Conservation (phyloP, 2,888 invertebrate species). For the Coleophora flavipennella region DNA sequence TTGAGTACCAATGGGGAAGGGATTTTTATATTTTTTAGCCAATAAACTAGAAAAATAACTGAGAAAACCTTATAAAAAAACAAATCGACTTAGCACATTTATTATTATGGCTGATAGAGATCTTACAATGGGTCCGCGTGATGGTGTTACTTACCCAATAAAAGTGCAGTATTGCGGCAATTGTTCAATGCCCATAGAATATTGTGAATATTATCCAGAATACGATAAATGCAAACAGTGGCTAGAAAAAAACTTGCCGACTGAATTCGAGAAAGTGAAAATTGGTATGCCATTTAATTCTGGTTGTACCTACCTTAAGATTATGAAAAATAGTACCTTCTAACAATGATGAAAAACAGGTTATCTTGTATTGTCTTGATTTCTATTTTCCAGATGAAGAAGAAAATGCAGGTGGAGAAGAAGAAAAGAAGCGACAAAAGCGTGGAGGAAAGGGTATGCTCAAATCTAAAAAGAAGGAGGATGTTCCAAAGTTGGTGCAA, state of each 20-base stretch:
- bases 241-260: constrained; percentile 95
- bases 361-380: constrained; percentile 4
- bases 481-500: constrained; percentile 87
- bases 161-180: constrained; percentile 93
- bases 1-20: too few species aligned
- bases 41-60: too few species aligned
- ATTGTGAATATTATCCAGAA: constrained; percentile 98
- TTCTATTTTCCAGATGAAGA: constrained; percentile 62
- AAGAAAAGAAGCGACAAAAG: constrained; percentile 96
- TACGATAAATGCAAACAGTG: constrained; percentile 98
- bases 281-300: constrained; percentile 72
- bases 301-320: constrained; percentile 16
- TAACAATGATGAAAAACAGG: constrained; percentile 4
- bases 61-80: too few species aligned
- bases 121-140: constrained; percentile 76
- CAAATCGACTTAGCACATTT: background rate
- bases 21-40: too few species aligned
- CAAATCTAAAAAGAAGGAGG: constrained; percentile 95
- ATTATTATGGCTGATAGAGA: constrained; percentile 69
- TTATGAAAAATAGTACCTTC: constrained; percentile 1
- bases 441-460: constrained; percentile 97
- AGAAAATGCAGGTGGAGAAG: constrained; percentile 83
- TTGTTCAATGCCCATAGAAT: constrained; percentile 96
- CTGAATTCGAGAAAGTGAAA: constrained; percentile 92
- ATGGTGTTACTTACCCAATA: constrained; percentile 85